Conservation (phyloP, 2,888 invertebrate species). For the Elmis aenea region DNA sequence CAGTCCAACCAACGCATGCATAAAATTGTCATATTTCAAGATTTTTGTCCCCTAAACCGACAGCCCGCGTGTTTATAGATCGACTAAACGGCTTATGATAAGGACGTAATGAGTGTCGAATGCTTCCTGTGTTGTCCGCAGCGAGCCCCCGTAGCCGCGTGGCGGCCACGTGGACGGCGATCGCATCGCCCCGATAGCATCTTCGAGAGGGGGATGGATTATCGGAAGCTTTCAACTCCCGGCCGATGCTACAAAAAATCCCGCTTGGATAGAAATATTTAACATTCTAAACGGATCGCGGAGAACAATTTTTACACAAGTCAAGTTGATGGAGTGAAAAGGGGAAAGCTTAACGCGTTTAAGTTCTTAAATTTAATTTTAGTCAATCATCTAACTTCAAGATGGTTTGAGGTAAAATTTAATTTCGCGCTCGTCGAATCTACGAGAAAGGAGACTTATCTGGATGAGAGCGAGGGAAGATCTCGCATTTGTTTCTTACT, state of each 20-base stretch:
- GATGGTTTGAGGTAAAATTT: slow-evolving; percentile 45
- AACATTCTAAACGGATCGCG: slow-evolving; percentile 35
- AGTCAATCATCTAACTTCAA: slow-evolving; percentile 46
- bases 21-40: slow-evolving; percentile 36
- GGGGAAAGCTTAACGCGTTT: slow-evolving; percentile 46
- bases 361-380: slow-evolving; percentile 49
- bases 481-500: slow-evolving; percentile 38
- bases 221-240: slow-evolving; percentile 16
- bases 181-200: slow-evolving; percentile 33
- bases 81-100: slow-evolving; percentile 43
- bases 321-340: slow-evolving; percentile 44
- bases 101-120: slow-evolving; percentile 38
- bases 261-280: slow-evolving; percentile 16
- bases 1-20: too few relatives aligned
- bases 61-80: slow-evolving; percentile 42
- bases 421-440: slow-evolving; percentile 44
- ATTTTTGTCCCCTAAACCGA: slow-evolving; percentile 29
- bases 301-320: slow-evolving; percentile 41
- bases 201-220: slow-evolving; percentile 26
- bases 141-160: slow-evolving; percentile 26
- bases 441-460: slow-evolving; percentile 25
- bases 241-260: slow-evolving; percentile 11
- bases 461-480: slow-evolving; percentile 25
- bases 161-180: slow-evolving; percentile 29
- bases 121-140: slow-evolving; percentile 36